Percentiles rank a stretch among this genome's conserved stretches.
phyloP scores from a whole-genome alignment of 2,113 vertebrate species.

The Nesoenas mayeri region DNA sequence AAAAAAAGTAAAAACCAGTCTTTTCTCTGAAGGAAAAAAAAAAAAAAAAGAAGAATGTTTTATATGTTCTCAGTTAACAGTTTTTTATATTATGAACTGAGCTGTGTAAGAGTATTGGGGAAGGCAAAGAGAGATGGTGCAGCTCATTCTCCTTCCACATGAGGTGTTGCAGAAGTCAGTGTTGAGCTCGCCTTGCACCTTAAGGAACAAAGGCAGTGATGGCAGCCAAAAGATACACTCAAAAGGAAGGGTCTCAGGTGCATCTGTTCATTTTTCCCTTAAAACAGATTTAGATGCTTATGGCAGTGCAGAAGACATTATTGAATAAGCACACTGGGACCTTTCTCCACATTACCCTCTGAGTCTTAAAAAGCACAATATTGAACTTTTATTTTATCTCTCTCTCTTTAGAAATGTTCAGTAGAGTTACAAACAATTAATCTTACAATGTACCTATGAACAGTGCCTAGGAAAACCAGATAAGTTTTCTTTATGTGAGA shows the following conservation, averaged over 20 bases:
- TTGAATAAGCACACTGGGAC: neutral
- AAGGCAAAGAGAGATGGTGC: neutral
- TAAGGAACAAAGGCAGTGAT: neutral
- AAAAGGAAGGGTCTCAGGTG: neutral
- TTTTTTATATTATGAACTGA: neutral
- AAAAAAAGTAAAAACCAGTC: neutral
- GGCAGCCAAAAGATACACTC: neutral
- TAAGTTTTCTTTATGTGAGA: neutral
- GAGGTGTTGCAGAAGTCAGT: neutral
- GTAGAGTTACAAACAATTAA: neutral
- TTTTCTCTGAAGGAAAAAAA: neutral
- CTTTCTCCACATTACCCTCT: neutral
- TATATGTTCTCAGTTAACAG: neutral
- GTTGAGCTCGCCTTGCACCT: neutral
- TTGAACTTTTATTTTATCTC: accelerated
- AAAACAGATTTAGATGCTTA: neutral
- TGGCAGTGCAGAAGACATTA: neutral
- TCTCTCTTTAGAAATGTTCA: neutral
- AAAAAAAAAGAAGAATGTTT: neutral
- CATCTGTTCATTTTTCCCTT: neutral
- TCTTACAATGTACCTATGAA: neutral
- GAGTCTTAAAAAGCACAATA: neutral
- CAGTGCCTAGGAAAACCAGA: neutral
- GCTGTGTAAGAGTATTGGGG: neutral
- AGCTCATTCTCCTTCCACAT: neutral